Evolutionary conservation across 2,888 invertebrate species (phyloP).

Genomic region (Ectobius pallidus): DNA sequence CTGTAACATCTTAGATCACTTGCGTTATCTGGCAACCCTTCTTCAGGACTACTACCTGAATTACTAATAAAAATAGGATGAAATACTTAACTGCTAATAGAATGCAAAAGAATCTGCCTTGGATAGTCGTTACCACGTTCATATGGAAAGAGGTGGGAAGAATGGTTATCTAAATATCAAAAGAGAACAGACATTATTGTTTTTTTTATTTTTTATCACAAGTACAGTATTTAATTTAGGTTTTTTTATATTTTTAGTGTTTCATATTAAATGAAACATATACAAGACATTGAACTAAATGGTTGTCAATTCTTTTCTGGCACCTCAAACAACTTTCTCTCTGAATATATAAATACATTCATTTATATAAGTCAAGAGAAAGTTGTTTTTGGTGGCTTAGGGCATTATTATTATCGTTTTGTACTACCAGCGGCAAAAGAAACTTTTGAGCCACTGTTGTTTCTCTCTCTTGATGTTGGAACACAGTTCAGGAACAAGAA

Average conservation of each 20-base stretch:
- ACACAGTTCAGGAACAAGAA: background rate
- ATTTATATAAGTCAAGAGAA: background rate
- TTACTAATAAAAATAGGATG: no score
- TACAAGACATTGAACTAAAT: background rate
- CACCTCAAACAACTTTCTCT: constrained; percentile 7
- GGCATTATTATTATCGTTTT: background rate
- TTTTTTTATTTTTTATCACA: constrained; percentile 4
- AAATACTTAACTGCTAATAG: no score
- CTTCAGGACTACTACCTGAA: no score
- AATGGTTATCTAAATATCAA: no score
- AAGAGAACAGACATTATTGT: no score
- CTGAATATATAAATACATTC: background rate
- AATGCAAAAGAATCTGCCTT: no score
- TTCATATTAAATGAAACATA: background rate
- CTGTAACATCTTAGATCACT: no score
- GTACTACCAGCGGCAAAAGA: background rate
- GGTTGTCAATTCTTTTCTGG: background rate
- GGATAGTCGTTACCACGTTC: no score
- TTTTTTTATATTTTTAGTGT: background rate
- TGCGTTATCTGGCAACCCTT: no score
- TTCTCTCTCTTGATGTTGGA: background rate
- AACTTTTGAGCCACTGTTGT: no score
- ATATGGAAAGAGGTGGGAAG: no score
- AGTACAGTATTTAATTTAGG: constrained; percentile 12
- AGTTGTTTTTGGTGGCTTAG: background rate